These are phyloP conservation scores for Trissolcus japonicus DNA, from an alignment of 2,888 invertebrate genomes.

Conservation along the genomic window DNA sequence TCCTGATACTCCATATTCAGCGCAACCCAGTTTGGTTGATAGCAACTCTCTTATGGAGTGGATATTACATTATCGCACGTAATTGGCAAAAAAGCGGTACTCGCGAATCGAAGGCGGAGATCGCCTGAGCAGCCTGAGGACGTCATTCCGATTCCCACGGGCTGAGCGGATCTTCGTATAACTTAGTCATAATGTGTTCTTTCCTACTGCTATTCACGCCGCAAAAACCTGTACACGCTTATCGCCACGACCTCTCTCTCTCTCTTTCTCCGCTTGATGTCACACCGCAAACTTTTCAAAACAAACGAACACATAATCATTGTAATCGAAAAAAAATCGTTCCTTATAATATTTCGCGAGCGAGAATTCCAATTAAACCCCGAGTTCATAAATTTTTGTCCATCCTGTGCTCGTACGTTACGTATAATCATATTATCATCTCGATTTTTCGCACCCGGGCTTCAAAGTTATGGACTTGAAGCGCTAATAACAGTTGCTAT, in stretches of 20 bases:
- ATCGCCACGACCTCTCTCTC: slow-evolving; percentile 1
- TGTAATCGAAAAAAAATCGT: no score
- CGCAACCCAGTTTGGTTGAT: slow-evolving; percentile 51
- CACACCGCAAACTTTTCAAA: neutral
- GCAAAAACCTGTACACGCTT: slow-evolving; percentile 34
- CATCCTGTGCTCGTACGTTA: slow-evolving; percentile 35
- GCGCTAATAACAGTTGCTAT: slow-evolving; percentile 52
- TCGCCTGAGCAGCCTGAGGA: slow-evolving; percentile 60
- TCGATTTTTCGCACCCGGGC: slow-evolving; percentile 27
- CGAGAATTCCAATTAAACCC: slow-evolving; percentile 31
- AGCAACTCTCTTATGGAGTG: slow-evolving; percentile 48
- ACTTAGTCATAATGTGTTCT: slow-evolving; percentile 54
- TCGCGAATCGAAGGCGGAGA: slow-evolving; percentile 61
- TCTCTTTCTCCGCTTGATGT: neutral
- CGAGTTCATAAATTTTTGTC: slow-evolving; percentile 35
- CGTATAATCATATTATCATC: slow-evolving; percentile 50
- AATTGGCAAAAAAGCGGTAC: slow-evolving; percentile 60
- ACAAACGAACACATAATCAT: neutral
- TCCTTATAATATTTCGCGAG: neutral
- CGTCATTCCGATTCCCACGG: slow-evolving; percentile 63
- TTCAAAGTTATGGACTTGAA: slow-evolving; percentile 48
- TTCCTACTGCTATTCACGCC: slow-evolving; percentile 37
- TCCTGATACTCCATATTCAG: slow-evolving; percentile 56
- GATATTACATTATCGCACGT: slow-evolving; percentile 59
- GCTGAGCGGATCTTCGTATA: slow-evolving; percentile 50